Percentiles rank a stretch among this genome's conserved stretches.
phyloP scores from a whole-genome alignment of 2,888 invertebrate species.

The Zaprionus obscuricornis region DNA sequence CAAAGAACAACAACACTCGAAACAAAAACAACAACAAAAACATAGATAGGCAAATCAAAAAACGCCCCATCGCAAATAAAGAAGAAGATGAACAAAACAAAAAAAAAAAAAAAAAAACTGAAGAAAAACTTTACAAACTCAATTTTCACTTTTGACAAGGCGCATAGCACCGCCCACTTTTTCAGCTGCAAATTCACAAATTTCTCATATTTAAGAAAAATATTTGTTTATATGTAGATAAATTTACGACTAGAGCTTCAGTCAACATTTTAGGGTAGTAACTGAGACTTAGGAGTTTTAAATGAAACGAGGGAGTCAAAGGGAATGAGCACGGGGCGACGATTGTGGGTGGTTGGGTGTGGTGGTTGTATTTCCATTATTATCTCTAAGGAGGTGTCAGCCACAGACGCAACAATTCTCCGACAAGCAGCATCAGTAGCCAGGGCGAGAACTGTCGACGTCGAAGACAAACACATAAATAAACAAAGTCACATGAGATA shows the following conservation, averaged over 20 bases:
- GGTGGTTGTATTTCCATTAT: slow-evolving; percentile 36
- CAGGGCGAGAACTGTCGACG: slow-evolving; percentile 51
- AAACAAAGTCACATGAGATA: slow-evolving; percentile 44
- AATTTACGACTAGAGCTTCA: slow-evolving; percentile 62
- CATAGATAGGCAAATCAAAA: slow-evolving; percentile 63
- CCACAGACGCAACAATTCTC: slow-evolving; percentile 46
- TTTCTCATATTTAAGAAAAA: slow-evolving; percentile 72
- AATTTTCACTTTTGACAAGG: slow-evolving; percentile 72
- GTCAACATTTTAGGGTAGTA: slow-evolving; percentile 29
- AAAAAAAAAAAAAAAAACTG: slow-evolving; percentile 6
- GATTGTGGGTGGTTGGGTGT: slow-evolving; percentile 3
- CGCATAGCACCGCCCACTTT: slow-evolving; percentile 51
- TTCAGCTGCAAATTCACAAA: slow-evolving; percentile 42
- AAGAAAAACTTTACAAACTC: slow-evolving; percentile 71
- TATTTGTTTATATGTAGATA: slow-evolving; percentile 77
- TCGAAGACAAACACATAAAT: slow-evolving; percentile 25
- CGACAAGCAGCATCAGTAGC: slow-evolving; percentile 1
- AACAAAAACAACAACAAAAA: slow-evolving; percentile 13
- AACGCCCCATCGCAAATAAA: slow-evolving; percentile 21
- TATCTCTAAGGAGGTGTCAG: slow-evolving; percentile 70
- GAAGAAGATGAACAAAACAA: slow-evolving; percentile 5
- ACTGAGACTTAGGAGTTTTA: too few species aligned
- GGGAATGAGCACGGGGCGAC: slow-evolving; percentile 7
- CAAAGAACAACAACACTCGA: slow-evolving; percentile 35
- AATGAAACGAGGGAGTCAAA: background rate